Evolutionary conservation across 2,113 vertebrate genomes (phyloP).

Genomic region (Bungarus multicinctus): DNA sequence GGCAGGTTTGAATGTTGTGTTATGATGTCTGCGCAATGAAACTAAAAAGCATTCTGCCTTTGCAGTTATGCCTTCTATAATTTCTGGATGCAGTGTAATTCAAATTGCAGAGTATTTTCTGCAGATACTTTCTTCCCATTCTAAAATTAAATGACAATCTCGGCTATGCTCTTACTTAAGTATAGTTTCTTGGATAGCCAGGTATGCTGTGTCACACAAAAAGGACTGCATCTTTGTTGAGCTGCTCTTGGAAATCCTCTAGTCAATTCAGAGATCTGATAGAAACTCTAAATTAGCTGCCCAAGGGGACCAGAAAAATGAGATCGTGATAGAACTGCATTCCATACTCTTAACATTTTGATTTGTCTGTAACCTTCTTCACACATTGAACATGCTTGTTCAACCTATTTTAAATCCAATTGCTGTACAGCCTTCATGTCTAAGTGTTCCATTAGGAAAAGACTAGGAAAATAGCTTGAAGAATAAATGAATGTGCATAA

Average conservation of each 20-base stretch:
- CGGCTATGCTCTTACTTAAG: background rate
- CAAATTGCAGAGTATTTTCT: background rate
- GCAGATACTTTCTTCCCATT: background rate
- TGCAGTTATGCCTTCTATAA: background rate
- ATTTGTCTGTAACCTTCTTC: accelerated
- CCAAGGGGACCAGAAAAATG: background rate
- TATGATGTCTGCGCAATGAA: background rate
- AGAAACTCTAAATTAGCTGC: background rate
- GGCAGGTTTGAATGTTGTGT: background rate
- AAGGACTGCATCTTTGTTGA: background rate
- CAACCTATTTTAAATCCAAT: background rate
- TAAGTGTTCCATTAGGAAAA: background rate
- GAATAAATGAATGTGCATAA: background rate
- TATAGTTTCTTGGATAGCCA: background rate
- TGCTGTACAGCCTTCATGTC: background rate
- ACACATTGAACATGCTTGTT: background rate
- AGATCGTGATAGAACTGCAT: accelerated
- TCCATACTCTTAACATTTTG: background rate
- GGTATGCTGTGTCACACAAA: background rate
- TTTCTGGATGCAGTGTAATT: background rate
- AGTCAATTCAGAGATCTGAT: background rate
- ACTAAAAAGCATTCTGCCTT: background rate
- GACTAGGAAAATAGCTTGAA: background rate
- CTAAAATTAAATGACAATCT: background rate
- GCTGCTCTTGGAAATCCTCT: background rate